Percentiles rank a stretch among this genome's conserved stretches.
Conservation (phyloP, 2,113 vertebrate genomes). For the Cepphus grylle region DNA sequence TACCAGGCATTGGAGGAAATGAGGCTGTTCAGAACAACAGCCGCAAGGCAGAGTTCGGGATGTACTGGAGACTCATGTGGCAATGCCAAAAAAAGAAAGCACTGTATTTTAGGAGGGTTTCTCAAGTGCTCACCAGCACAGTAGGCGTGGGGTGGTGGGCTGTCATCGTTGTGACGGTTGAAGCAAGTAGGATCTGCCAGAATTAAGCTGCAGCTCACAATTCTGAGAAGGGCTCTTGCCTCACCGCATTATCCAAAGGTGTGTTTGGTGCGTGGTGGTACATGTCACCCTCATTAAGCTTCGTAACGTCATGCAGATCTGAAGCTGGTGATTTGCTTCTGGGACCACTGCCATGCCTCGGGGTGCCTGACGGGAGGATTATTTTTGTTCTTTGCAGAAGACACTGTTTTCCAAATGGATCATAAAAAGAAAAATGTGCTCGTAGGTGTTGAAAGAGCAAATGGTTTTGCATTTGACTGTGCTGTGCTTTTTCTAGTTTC, state of each 20-base stretch:
- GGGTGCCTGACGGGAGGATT: slow-evolving; percentile 25
- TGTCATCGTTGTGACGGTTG: background rate
- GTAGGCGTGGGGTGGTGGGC: background rate
- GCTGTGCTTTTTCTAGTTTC: slow-evolving; percentile 19
- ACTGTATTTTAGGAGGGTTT: background rate
- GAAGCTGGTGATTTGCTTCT: slow-evolving; percentile 31
- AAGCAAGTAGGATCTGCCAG: background rate
- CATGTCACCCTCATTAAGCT: background rate
- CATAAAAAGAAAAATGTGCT: slow-evolving; percentile 41
- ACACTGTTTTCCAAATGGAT: slow-evolving; percentile 43
- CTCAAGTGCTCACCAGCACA: background rate
- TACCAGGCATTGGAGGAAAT: background rate
- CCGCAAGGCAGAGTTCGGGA: background rate
- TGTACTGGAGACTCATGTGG: background rate
- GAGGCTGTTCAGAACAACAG: background rate
- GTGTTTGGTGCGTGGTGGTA: background rate
- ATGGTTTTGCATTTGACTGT: slow-evolving; percentile 9
- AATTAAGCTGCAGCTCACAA: background rate
- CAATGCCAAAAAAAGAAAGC: background rate
- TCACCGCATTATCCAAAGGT: background rate
- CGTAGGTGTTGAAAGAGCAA: slow-evolving; percentile 52
- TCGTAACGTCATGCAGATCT: background rate
- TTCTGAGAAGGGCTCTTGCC: background rate
- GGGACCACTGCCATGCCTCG: slow-evolving; percentile 42
- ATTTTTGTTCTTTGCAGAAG: slow-evolving; percentile 52